Evolutionary conservation across 2,888 invertebrate genomes (phyloP).

Genomic region (Agonopterix heracliana): DNA sequence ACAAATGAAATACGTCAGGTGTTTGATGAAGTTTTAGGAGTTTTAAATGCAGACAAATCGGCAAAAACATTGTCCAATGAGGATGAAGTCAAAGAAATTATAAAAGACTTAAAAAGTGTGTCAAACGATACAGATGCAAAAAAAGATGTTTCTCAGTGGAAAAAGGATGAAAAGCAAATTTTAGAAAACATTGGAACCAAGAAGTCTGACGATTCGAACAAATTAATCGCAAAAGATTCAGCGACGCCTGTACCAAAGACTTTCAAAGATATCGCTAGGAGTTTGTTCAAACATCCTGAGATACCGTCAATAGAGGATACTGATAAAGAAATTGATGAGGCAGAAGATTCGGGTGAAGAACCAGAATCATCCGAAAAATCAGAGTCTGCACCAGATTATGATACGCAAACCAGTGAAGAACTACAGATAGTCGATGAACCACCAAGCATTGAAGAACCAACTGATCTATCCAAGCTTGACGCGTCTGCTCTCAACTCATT

Average conservation of each 20-base stretch:
- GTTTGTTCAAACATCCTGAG: slow-evolving; percentile 1
- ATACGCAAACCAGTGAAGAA: no score
- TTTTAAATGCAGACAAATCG: slow-evolving; percentile 21
- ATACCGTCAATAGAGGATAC: not conserved
- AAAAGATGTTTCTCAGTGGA: slow-evolving; percentile 27
- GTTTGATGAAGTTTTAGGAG: slow-evolving; percentile 33
- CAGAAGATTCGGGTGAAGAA: no score
- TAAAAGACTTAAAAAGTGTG: slow-evolving; percentile 10
- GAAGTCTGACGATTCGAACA: not conserved
- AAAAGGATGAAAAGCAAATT: slow-evolving; percentile 20
- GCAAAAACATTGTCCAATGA: slow-evolving; percentile 18
- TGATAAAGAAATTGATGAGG: not conserved
- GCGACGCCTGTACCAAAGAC: slow-evolving; percentile 4
- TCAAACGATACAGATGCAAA: slow-evolving; percentile 18
- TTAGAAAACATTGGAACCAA: slow-evolving; percentile 13
- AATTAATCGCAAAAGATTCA: not conserved
- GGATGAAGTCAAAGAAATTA: slow-evolving; percentile 31
- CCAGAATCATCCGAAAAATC: no score
- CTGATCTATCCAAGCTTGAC: no score
- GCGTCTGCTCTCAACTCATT: not conserved
- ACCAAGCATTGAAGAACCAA: no score
- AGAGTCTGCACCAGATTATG: no score
- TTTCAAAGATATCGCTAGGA: slow-evolving; percentile 16
- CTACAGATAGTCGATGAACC: no score
- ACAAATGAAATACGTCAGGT: slow-evolving; percentile 34